These are phyloP conservation scores for Conchocele bisecta DNA, from an alignment of 2,888 invertebrate genomes.

Conservation along the genomic window DNA sequence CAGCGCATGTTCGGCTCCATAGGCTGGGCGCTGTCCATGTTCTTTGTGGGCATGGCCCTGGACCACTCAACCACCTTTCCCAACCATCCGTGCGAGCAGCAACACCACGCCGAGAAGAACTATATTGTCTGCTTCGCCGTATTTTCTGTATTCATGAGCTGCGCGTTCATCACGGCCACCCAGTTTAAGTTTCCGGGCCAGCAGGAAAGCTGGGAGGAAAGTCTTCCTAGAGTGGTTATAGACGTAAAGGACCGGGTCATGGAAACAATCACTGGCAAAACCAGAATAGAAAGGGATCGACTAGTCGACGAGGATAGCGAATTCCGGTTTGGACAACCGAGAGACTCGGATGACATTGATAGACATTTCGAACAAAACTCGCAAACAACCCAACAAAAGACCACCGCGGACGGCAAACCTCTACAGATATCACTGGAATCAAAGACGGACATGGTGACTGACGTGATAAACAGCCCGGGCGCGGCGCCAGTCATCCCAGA, in stretches of 20 bases:
- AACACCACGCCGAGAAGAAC: slow-evolving; percentile 96
- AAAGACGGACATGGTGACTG: slow-evolving; percentile 74
- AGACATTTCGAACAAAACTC: background rate
- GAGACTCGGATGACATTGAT: slow-evolving; percentile 1
- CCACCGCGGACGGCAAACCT: slow-evolving; percentile 83
- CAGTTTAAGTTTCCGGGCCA: slow-evolving; percentile 87
- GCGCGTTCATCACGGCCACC: slow-evolving; percentile 95
- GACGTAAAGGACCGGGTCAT: slow-evolving; percentile 76
- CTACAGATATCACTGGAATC: slow-evolving; percentile 82
- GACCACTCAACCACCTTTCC: slow-evolving; percentile 98
- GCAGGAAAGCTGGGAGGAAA: slow-evolving; percentile 66
- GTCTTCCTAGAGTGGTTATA: slow-evolving; percentile 71
- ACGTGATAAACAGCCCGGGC: slow-evolving; percentile 70
- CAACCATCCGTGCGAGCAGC: slow-evolving; percentile 92
- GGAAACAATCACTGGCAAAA: slow-evolving; percentile 66
- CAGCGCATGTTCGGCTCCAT: slow-evolving; percentile 99
- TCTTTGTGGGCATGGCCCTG: slow-evolving; percentile 92
- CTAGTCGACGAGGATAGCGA: slow-evolving; percentile 73
- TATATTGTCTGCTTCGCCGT: slow-evolving; percentile 99
- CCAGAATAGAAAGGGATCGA: slow-evolving; percentile 65
- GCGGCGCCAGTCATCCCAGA: slow-evolving; percentile 53
- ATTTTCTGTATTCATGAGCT: slow-evolving; percentile 98
- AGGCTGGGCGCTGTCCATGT: slow-evolving; percentile 99
- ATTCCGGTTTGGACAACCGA: slow-evolving; percentile 57
- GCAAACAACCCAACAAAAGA: slow-evolving; percentile 8